These are phyloP conservation scores for Pseudomugil gertrudae DNA, from an alignment of 2,797 vertebrate species.

Conservation along the genomic window DNA sequence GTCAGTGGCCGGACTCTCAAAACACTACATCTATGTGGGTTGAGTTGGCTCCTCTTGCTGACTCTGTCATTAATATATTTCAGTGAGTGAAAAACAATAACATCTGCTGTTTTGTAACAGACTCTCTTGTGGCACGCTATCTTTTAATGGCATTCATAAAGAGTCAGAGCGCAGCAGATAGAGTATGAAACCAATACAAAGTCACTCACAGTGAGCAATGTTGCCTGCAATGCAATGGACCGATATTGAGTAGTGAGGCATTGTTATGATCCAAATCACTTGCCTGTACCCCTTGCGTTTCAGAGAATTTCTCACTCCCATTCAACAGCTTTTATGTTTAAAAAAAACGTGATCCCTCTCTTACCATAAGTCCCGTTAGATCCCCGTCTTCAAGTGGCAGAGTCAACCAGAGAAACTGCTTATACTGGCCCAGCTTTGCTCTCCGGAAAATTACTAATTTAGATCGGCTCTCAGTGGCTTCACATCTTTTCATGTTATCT, in stretches of 20 bases:
- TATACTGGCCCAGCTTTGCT: constrained; percentile 25
- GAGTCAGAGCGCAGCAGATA: constrained; percentile 30
- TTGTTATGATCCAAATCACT: constrained; percentile 52
- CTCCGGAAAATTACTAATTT: constrained; percentile 57
- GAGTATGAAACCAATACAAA: constrained; percentile 47
- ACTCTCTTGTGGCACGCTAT: constrained; percentile 39
- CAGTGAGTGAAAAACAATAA: constrained; percentile 50
- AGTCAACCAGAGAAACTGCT: constrained; percentile 23
- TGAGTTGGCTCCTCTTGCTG: constrained; percentile 45
- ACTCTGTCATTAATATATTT: constrained; percentile 71
- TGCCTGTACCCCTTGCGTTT: constrained; percentile 38
- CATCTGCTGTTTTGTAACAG: constrained; percentile 43
- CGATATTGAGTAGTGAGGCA: constrained; percentile 35
- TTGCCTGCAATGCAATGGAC: constrained; percentile 37
- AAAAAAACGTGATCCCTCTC: constrained; percentile 46
- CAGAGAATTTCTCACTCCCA: constrained; percentile 33
- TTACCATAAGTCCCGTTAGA: constrained; percentile 25
- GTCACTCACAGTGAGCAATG: constrained; percentile 29
- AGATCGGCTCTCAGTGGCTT: constrained; percentile 49
- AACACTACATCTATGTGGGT: constrained; percentile 50
- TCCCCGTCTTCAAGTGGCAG: constrained; percentile 33
- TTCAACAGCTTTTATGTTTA: constrained; percentile 51
- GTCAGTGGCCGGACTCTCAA: constrained; percentile 60
- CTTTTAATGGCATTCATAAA: constrained; percentile 64
- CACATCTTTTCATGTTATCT: constrained; percentile 39